Percentiles rank a stretch among this genome's conserved stretches.
phyloP scores from a whole-genome alignment of 30 jellyfish, hydroid and myxozoan species.

The Calvadosia cruxmelitensis region DNA sequence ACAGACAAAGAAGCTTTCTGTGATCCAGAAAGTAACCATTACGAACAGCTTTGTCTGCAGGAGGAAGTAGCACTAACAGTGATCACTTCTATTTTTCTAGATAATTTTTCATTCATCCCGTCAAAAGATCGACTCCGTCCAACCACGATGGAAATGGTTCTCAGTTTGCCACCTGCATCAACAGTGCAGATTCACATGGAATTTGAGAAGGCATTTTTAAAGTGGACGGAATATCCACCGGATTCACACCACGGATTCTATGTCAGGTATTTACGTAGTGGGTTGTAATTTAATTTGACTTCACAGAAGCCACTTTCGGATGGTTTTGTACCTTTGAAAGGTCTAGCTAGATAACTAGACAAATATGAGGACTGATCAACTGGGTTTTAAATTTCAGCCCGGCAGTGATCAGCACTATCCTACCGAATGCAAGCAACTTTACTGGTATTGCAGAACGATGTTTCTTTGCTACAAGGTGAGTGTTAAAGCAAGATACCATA shows the following conservation, averaged over 20 bases:
- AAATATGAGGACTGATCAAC: too few relatives aligned
- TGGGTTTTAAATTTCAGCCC: constrained; percentile 60
- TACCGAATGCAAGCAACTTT: constrained; percentile 36
- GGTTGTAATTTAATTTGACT: too few relatives aligned
- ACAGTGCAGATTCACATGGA: constrained; percentile 28
- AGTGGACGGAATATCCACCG: constrained; percentile 95
- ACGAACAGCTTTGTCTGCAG: not conserved
- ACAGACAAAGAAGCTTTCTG: too few relatives aligned
- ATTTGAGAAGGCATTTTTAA: constrained; percentile 57
- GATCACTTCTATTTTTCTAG: constrained; percentile 12
- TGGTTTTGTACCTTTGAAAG: too few relatives aligned
- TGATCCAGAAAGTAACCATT: not conserved
- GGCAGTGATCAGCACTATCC: constrained; percentile 34
- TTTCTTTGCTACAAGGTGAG: constrained; percentile 37
- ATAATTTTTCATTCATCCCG: constrained; percentile 36
- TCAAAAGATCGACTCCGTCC: constrained; percentile 77
- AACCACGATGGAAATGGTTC: constrained; percentile 52
- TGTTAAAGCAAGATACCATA: not conserved
- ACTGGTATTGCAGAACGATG: constrained; percentile 58
- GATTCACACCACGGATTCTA: constrained; percentile 90
- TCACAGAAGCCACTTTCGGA: too few relatives aligned
- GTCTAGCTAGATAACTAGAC: too few relatives aligned
- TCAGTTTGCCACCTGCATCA: constrained; percentile 54
- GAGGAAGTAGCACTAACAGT: not conserved
- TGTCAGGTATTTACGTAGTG: constrained; percentile 61